Conservation (phyloP, 2,113 vertebrate genomes). For the Clinocottus analis region DNA sequence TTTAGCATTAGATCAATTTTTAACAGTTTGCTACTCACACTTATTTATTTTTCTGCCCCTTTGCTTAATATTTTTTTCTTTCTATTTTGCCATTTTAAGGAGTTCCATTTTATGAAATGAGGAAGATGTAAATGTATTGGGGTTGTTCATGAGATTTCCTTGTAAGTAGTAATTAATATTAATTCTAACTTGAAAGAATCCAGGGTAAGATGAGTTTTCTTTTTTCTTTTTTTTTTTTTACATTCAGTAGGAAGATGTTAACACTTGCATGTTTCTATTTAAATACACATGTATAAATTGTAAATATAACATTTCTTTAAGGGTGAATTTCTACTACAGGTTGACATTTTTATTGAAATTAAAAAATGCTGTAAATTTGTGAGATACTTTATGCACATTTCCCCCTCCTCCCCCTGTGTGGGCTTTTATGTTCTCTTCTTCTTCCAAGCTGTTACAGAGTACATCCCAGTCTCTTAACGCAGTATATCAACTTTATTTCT, state of each 20-base stretch:
- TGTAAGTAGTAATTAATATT: slow-evolving; percentile 81
- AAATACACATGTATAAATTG: slow-evolving; percentile 86
- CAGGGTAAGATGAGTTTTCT: slow-evolving; percentile 77
- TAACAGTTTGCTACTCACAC: slow-evolving; percentile 72
- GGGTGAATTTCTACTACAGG: slow-evolving; percentile 84
- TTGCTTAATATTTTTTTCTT: slow-evolving; percentile 50
- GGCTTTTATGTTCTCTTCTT: slow-evolving; percentile 49
- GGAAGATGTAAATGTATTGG: slow-evolving; percentile 70
- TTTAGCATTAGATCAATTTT: slow-evolving; percentile 66
- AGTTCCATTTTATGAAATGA: slow-evolving; percentile 66
- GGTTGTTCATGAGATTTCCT: slow-evolving; percentile 75
- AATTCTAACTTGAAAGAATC: slow-evolving; percentile 81
- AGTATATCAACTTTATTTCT: slow-evolving; percentile 73
- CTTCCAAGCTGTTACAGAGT: slow-evolving; percentile 63
- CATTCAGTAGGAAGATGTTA: slow-evolving; percentile 77
- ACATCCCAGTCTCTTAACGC: slow-evolving; percentile 68
- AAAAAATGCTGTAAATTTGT: slow-evolving; percentile 84
- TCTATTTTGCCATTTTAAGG: slow-evolving; percentile 53
- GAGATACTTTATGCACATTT: slow-evolving; percentile 83
- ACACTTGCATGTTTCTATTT: slow-evolving; percentile 88
- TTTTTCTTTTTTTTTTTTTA: slow-evolving; percentile 47
- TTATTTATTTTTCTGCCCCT: slow-evolving; percentile 78
- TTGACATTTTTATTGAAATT: slow-evolving; percentile 85
- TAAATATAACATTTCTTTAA: slow-evolving; percentile 86
- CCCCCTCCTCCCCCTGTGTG: slow-evolving; percentile 24